phyloP scores from a whole-genome alignment of 2,888 invertebrate genomes.

The Reticulitermes lucifugus region DNA sequence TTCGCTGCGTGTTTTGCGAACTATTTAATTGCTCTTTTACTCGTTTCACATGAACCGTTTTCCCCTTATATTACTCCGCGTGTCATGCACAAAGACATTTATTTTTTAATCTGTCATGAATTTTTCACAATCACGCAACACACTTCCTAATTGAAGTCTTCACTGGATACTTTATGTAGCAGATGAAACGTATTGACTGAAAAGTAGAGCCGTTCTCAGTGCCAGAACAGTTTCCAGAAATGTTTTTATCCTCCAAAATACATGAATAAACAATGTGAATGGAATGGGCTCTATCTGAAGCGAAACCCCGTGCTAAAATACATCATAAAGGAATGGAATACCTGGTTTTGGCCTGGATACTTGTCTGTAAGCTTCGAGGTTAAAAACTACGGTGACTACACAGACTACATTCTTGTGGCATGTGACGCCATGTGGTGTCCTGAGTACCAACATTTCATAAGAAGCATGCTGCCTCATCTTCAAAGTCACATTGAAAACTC shows the following conservation, averaged over 20 bases:
- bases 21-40: constrained; percentile 4
- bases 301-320: too few relatives aligned
- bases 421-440: too few relatives aligned
- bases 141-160: constrained; percentile 9
- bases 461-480: too few relatives aligned
- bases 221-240: background rate
- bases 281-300: too few relatives aligned
- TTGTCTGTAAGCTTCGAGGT: too few relatives aligned
- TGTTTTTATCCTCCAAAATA: background rate
- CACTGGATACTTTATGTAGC: background rate
- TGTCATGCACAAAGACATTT: background rate
- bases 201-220: background rate
- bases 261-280: background rate
- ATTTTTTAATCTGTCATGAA: background rate
- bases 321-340: too few relatives aligned
- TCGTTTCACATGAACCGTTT: background rate
- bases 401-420: too few relatives aligned
- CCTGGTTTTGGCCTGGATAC: too few relatives aligned
- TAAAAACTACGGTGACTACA: too few relatives aligned
- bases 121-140: background rate
- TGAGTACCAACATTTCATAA: too few relatives aligned
- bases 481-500: too few relatives aligned
- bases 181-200: background rate
- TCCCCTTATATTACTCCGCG: background rate
- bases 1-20: background rate